Percentiles rank a stretch among this genome's conserved stretches.
Conservation (phyloP, 2,888 invertebrate genomes). For the Drosophila demipolita region DNA sequence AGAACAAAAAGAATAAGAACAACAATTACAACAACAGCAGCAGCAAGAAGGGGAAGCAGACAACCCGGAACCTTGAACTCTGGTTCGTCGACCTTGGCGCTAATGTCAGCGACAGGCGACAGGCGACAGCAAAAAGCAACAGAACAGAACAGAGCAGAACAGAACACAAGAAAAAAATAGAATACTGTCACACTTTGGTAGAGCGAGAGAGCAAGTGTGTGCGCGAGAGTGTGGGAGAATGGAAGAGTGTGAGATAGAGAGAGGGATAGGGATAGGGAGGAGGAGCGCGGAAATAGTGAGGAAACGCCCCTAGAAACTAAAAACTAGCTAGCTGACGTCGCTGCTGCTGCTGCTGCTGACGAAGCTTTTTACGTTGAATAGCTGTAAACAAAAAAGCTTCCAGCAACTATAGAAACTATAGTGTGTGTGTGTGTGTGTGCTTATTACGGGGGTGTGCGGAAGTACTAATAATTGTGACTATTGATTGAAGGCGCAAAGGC, state of each 20-base stretch:
- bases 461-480: conserved; percentile 72
- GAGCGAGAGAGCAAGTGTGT: background rate
- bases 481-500: conserved; percentile 56
- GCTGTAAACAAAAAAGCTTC: conserved; percentile 59
- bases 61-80: conserved; percentile 84
- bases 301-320: conserved; percentile 70
- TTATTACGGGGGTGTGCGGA: conserved; percentile 61
- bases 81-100: conserved; percentile 85
- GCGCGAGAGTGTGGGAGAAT: background rate
- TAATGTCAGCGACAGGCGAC: conserved; percentile 78
- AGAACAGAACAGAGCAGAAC: conserved; percentile 9
- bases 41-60: background rate
- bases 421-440: background rate
- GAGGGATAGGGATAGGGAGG: conserved; percentile 10
- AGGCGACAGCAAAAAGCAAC: conserved; percentile 56
- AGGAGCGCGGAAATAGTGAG: conserved; percentile 7
- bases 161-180: conserved; percentile 6
- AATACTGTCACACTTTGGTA: conserved; percentile 2
- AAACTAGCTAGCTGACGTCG: conserved; percentile 58
- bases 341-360: conserved; percentile 16
- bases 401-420: conserved; percentile 42
- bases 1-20: conserved; percentile 13
- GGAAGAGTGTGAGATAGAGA: conserved; percentile 1
- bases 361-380: conserved; percentile 33
- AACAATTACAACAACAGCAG: conserved; percentile 5